These are phyloP conservation scores for Euborellia annulipes DNA, from an alignment of 1,140 invertebrate genomes.

Conservation along the genomic window DNA sequence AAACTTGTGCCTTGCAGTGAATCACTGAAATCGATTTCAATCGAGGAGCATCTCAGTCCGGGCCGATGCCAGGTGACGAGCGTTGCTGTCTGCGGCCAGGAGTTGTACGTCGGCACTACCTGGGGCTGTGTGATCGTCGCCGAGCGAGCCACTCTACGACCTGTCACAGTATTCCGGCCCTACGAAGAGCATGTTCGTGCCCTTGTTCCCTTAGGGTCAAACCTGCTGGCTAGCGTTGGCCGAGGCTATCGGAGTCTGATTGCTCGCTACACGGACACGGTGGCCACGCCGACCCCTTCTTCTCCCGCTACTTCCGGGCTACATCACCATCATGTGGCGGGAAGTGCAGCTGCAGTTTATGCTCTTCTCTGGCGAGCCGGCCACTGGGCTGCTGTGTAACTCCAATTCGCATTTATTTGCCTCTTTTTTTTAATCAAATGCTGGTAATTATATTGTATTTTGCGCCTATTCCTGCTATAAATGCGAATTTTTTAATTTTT, in stretches of 20 bases:
- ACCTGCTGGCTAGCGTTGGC: slow-evolving; percentile 59
- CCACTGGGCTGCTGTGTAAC: too few relatives aligned
- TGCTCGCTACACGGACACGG: slow-evolving; percentile 24
- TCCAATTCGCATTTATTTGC: too few relatives aligned
- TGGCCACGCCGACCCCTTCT: slow-evolving; percentile 8
- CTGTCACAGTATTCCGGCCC: slow-evolving; percentile 78
- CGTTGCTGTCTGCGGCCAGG: slow-evolving; percentile 46
- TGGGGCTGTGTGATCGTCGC: slow-evolving; percentile 85
- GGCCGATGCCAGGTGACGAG: slow-evolving; percentile 70
- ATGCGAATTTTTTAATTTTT: too few relatives aligned
- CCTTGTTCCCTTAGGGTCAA: slow-evolving; percentile 22
- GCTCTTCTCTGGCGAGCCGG: too few relatives aligned
- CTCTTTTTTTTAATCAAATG: too few relatives aligned
- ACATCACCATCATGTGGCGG: too few relatives aligned
- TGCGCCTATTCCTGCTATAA: too few relatives aligned
- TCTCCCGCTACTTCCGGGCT: too few relatives aligned
- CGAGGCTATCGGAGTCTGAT: slow-evolving; percentile 68
- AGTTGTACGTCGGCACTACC: slow-evolving; percentile 75
- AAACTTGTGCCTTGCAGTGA: slow-evolving; percentile 84
- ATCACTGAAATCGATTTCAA: slow-evolving; percentile 76
- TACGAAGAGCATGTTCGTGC: slow-evolving; percentile 65
- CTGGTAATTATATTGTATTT: too few relatives aligned
- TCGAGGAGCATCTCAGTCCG: slow-evolving; percentile 70
- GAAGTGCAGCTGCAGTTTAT: too few relatives aligned
- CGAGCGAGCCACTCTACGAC: slow-evolving; percentile 58